phyloP scores from a whole-genome alignment of 2,113 vertebrate species.

The Cavia porcellus region DNA sequence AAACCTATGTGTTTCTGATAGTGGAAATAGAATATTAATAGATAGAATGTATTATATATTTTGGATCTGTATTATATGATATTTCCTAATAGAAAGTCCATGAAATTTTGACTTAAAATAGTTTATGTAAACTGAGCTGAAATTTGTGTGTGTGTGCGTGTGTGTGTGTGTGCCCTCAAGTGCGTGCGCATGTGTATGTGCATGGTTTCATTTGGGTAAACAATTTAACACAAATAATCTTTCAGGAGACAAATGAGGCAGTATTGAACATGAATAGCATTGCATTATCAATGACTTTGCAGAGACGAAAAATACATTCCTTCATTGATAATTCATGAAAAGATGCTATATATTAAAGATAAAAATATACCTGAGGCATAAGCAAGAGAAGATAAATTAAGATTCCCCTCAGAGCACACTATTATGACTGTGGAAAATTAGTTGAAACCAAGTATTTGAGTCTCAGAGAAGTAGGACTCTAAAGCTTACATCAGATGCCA shows the following conservation, averaged over 20 bases:
- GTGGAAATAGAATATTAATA: background rate
- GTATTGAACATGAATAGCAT: background rate
- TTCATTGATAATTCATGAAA: background rate
- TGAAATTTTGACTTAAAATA: constrained; percentile 7
- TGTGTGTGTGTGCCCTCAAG: too few relatives aligned
- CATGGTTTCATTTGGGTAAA: background rate
- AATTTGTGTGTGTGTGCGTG: too few relatives aligned
- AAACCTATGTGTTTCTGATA: background rate
- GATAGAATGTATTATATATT: background rate
- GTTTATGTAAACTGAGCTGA: background rate
- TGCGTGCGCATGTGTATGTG: background rate
- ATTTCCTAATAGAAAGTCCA: background rate
- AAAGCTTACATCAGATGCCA: background rate
- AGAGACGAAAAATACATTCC: background rate
- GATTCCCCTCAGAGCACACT: background rate
- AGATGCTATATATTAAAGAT: background rate
- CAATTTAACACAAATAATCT: background rate
- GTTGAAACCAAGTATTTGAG: background rate
- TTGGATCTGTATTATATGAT: background rate
- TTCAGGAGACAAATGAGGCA: background rate
- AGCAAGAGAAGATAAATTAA: background rate
- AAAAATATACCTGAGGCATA: background rate
- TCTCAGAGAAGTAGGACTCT: background rate
- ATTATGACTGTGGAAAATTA: background rate
- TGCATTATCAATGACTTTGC: background rate